These are phyloP conservation scores for Gavialis gangeticus DNA, from an alignment of 2,113 vertebrate genomes.

Conservation along the genomic window DNA sequence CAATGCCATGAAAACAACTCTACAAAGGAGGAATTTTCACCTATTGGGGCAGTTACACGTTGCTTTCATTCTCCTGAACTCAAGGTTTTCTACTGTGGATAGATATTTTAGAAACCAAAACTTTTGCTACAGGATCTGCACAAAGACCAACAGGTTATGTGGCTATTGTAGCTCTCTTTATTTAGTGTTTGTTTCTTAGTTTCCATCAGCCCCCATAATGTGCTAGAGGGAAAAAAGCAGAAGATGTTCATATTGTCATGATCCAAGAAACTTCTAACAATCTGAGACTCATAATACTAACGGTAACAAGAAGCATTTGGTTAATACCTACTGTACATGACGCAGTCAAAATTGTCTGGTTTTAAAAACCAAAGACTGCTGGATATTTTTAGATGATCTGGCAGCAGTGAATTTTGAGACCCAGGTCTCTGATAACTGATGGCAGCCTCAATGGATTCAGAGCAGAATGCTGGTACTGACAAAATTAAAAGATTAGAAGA, in stretches of 20 bases:
- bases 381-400: background rate
- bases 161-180: background rate
- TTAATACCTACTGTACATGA: background rate
- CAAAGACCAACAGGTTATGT: background rate
- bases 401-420: background rate
- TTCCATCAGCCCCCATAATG: background rate
- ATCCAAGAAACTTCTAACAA: background rate
- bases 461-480: background rate
- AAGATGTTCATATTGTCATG: background rate
- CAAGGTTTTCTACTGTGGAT: background rate
- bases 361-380: background rate
- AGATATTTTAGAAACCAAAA: background rate
- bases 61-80: background rate
- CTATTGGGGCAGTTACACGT: background rate
- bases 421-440: background rate
- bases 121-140: background rate
- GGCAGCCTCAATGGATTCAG: background rate
- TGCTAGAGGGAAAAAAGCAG: background rate
- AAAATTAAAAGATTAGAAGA: conserved; percentile 3
- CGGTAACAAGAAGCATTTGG: background rate
- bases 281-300: background rate
- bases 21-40: background rate
- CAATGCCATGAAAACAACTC: background rate
- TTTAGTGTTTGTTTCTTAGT: background rate
- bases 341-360: background rate